Conservation (phyloP, 2,797 vertebrate genomes). For the Amniataba percoides region DNA sequence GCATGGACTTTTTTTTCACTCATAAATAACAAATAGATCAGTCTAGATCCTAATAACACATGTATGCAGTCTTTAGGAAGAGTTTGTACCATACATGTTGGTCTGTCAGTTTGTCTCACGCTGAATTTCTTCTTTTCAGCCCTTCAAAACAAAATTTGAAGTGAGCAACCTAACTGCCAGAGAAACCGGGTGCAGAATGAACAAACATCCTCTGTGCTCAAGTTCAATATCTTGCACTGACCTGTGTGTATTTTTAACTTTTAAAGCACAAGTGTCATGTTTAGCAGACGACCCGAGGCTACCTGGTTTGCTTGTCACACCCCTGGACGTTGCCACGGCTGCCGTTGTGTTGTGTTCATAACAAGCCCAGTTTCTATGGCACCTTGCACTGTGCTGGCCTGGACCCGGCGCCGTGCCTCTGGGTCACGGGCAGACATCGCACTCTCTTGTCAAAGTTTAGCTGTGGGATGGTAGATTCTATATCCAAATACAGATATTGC, state of each 20-base stretch:
- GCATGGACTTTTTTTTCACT: constrained; percentile 18
- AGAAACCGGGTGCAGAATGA: constrained; percentile 44
- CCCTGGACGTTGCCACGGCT: constrained; percentile 78
- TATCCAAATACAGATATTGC: constrained; percentile 60
- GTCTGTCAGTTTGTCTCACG: constrained; percentile 53
- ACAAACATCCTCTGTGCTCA: constrained; percentile 64
- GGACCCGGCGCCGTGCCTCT: constrained; percentile 33
- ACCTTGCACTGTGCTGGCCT: constrained; percentile 37
- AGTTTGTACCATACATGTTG: constrained; percentile 64
- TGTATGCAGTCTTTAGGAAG: constrained; percentile 51
- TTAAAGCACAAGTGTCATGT: constrained; percentile 75
- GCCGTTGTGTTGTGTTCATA: constrained; percentile 80
- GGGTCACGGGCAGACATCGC: constrained; percentile 79
- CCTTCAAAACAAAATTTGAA: constrained; percentile 74
- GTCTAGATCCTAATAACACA: constrained; percentile 32
- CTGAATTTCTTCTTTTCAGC: constrained; percentile 72
- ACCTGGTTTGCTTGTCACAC: constrained; percentile 73
- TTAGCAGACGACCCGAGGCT: constrained; percentile 61
- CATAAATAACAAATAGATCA: not conserved
- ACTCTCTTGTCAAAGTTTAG: constrained; percentile 66
- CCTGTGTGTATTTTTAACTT: constrained; percentile 67
- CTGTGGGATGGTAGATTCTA: constrained; percentile 64
- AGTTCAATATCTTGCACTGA: constrained; percentile 58
- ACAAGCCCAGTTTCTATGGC: constrained; percentile 77
- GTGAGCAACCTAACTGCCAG: constrained; percentile 52